Evolutionary conservation across 1,140 invertebrate species (phyloP), one percentile per base, ranked within the genome.

Genomic region (Notospermus geniculatus): DNA sequence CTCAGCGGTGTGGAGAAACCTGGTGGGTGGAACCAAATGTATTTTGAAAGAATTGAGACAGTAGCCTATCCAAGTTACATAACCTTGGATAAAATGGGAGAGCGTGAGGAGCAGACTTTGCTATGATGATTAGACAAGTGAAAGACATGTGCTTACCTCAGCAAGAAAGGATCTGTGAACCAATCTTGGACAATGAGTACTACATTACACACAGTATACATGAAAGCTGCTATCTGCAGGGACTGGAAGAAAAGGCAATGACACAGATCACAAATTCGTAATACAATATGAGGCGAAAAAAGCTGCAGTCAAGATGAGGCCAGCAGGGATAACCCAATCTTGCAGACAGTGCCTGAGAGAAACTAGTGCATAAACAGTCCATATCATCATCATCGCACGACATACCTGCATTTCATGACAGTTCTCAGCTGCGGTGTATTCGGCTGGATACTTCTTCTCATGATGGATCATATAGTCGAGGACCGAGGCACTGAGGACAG

Each of bases 131-230:
- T 46, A 39, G 30, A 62, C 29, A 60, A 23, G 56, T 29, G 43
- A 55, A 62, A 36, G n/a, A n/a, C n/a, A n/a, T n/a, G n/a, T n/a
- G n/a, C 54, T 66, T 76, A 88, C 87, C 87, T 86, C 11, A 90
- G 69, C 58, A 89, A 76, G 80, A 88, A 89, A 1, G 86, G 86
- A 81, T 93, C 91, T 22, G 89, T 83, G 74, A 91, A 91, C 87
- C 89, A 92, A 75, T 95, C 92, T 73, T 95, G 88, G 0, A 91
- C 88, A 53, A 93, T 85, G 58, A 96, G 84, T 2, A 95, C 84
- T 0, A 93, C 85, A 79, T 96, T 92, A 74, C 92, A 95, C n/a
- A 95, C 88, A 15, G 90, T 89, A 79, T 94, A 87, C 27, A 95
- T 76, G 76, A 92, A 92, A 9, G 91, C 88, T 25, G 89, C 85